A percentile compares a stretch with the other conserved stretches of the same genome.
Evolutionary conservation across 2,797 vertebrate species (phyloP).

Genomic region (Peromyscus melanophrys): DNA sequence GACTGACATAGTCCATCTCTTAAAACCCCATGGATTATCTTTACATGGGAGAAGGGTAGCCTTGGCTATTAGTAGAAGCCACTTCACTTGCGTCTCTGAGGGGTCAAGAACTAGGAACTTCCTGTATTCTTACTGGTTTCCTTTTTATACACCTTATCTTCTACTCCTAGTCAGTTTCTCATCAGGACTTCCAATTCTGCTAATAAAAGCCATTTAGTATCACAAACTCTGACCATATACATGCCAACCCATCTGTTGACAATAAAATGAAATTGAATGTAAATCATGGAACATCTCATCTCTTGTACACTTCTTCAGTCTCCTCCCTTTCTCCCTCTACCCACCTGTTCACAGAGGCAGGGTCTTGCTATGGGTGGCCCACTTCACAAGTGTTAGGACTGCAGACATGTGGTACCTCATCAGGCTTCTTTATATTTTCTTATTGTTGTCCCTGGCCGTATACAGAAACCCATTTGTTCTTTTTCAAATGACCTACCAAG

Average conservation of each 20-base stretch:
- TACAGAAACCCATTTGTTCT: constrained; percentile 18
- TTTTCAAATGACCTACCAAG: constrained; percentile 38
- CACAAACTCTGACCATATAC: not conserved
- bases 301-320: not conserved
- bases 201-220: not conserved
- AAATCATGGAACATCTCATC: not conserved
- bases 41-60: not conserved
- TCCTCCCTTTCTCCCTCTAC: not conserved
- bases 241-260: not conserved
- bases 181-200: not conserved
- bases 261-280: constrained; percentile 6
- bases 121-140: not conserved
- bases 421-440: not conserved
- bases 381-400: too few species aligned
- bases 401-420: not conserved
- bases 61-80: not conserved
- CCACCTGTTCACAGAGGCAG: not conserved
- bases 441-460: not conserved
- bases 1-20: not conserved
- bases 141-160: not conserved
- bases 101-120: not conserved
- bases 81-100: not conserved
- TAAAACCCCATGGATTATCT: not conserved
- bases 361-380: not conserved
- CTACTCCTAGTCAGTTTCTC: not conserved